Evolutionary conservation across 2,888 invertebrate species (phyloP).

Genomic region (Eumacrocentrus americanus): DNA sequence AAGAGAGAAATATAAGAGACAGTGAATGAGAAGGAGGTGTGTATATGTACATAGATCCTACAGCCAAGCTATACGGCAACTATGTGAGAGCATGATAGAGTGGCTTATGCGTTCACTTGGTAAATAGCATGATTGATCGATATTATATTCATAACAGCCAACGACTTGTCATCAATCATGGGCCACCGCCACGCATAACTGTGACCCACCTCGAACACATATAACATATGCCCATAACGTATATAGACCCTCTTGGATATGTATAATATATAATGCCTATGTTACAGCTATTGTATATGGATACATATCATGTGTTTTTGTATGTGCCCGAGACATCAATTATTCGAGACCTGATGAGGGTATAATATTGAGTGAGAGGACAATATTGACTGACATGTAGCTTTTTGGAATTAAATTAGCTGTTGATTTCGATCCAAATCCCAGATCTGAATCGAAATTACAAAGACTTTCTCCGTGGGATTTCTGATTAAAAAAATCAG

Average conservation of each 20-base stretch:
- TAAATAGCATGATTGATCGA: slow-evolving; percentile 61
- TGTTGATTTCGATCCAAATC: too few relatives aligned
- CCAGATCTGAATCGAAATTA: too few relatives aligned
- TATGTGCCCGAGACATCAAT: too few relatives aligned
- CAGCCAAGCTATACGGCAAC: slow-evolving; percentile 31
- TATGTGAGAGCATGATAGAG: slow-evolving; percentile 55
- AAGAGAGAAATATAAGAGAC: slow-evolving; percentile 9
- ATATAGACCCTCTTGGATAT: neutral
- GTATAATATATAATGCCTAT: neutral
- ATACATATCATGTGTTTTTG: too few relatives aligned
- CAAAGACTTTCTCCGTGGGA: too few relatives aligned
- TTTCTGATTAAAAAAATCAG: too few relatives aligned
- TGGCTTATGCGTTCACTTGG: slow-evolving; percentile 56
- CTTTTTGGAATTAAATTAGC: too few relatives aligned
- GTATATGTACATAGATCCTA: slow-evolving; percentile 29
- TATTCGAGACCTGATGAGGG: too few relatives aligned
- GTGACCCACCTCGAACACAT: neutral
- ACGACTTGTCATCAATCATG: slow-evolving; percentile 56
- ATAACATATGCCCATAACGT: neutral
- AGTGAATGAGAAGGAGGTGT: slow-evolving; percentile 25
- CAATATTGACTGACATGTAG: too few relatives aligned
- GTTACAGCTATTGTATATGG: too few relatives aligned
- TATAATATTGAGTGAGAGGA: too few relatives aligned
- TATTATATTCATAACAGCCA: slow-evolving; percentile 60
- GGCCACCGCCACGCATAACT: slow-evolving; percentile 32